Percentiles rank a stretch among this genome's conserved stretches.
Evolutionary conservation across 2,113 vertebrate genomes (phyloP).

Genomic region (Synodontis membranacea): DNA sequence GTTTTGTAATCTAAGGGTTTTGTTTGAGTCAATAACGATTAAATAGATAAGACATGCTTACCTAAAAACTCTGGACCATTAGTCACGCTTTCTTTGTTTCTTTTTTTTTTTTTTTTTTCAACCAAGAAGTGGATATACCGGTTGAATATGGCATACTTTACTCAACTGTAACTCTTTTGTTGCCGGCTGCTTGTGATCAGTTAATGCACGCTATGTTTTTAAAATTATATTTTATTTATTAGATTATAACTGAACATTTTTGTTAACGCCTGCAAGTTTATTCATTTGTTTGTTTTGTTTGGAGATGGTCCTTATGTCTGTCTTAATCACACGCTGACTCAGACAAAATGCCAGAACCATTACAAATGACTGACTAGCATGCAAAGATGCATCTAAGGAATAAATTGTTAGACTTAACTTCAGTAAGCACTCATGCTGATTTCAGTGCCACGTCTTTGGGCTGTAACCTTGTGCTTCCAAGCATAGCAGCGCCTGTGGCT

Average conservation of each 20-base stretch:
- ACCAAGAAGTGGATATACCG: neutral
- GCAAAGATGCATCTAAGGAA: neutral
- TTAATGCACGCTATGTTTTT: neutral
- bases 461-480: neutral
- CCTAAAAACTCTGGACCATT: neutral
- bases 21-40: neutral
- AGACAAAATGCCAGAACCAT: neutral
- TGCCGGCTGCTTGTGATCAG: neutral
- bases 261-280: neutral
- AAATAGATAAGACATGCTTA: neutral
- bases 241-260: neutral
- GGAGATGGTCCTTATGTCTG: neutral
- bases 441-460: slow-evolving; percentile 35
- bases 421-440: slow-evolving; percentile 14
- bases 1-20: neutral
- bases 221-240: neutral
- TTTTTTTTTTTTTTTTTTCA: neutral
- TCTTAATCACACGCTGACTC: neutral
- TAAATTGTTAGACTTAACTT: neutral
- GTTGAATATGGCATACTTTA: neutral
- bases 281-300: neutral
- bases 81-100: neutral
- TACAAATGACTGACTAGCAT: neutral
- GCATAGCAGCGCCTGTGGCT: neutral
- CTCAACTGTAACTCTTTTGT: neutral